These are phyloP conservation scores for Cactoblastis cactorum DNA, from an alignment of 2,888 invertebrate genomes.

Conservation along the genomic window DNA sequence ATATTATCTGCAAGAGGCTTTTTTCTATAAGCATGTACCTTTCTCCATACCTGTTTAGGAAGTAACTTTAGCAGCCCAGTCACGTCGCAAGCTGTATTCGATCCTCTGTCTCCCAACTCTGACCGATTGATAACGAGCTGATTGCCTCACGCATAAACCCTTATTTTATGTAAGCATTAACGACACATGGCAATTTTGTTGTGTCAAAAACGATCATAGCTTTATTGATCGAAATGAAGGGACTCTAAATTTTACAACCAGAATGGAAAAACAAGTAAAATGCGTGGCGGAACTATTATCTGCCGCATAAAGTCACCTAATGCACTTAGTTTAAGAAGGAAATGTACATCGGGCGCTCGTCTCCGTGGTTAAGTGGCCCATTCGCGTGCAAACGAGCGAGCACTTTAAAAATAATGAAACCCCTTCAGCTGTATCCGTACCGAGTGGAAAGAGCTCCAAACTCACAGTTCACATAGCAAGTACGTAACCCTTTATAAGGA, in stretches of 20 bases:
- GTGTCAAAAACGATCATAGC: conserved; percentile 40
- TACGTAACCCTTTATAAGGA: background rate
- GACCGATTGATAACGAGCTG: conserved; percentile 41
- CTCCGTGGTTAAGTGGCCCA: conserved; percentile 79
- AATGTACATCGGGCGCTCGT: conserved; percentile 53
- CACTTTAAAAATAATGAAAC: conserved; percentile 77
- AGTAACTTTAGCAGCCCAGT: conserved; percentile 38
- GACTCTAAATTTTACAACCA: conserved; percentile 36
- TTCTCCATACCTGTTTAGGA: background rate
- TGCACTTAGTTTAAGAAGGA: conserved; percentile 58
- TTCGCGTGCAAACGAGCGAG: conserved; percentile 80
- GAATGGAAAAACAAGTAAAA: conserved; percentile 63
- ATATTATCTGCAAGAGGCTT: too few relatives aligned
- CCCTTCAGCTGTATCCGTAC: conserved; percentile 56
- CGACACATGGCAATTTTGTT: conserved; percentile 34
- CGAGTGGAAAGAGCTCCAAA: conserved; percentile 8
- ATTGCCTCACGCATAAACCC: conserved; percentile 47
- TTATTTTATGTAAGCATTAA: conserved; percentile 46
- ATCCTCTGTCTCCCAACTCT: conserved; percentile 46
- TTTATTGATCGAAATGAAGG: conserved; percentile 38
- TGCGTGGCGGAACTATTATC: conserved; percentile 72
- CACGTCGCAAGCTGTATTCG: conserved; percentile 57
- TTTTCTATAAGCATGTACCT: background rate
- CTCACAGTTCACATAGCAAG: background rate
- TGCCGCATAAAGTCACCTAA: conserved; percentile 64